A percentile compares a stretch with the other conserved stretches of the same genome.
Conservation (phyloP, 2,888 invertebrate genomes). For the Anoplius nigerrimus region DNA sequence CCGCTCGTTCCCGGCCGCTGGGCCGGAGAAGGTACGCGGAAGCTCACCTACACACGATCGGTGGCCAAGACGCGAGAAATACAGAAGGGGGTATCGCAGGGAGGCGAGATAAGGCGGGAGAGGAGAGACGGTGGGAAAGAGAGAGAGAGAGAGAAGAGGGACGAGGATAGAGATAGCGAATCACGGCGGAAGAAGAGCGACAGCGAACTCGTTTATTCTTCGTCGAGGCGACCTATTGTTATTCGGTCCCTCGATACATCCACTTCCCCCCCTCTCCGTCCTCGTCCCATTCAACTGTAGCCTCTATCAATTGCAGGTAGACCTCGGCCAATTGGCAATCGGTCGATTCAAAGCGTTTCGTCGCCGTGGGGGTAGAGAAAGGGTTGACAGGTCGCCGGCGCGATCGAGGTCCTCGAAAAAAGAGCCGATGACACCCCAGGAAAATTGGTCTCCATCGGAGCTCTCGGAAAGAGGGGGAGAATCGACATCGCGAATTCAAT, state of each 20-base stretch:
- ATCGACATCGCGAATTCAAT: conserved; percentile 21
- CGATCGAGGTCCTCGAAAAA: conserved; percentile 29
- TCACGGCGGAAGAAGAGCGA: conserved; percentile 33
- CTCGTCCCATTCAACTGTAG: conserved; percentile 49
- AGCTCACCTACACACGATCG: neutral
- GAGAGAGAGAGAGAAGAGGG: conserved; percentile 14
- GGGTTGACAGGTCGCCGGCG: neutral
- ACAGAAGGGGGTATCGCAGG: neutral
- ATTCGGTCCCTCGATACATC: conserved; percentile 45
- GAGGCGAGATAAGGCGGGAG: neutral
- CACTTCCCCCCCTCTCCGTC: conserved; percentile 22
- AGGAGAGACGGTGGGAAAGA: neutral
- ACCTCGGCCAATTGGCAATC: conserved; percentile 51
- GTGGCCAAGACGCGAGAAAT: too few species aligned
- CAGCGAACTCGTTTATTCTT: conserved; percentile 55
- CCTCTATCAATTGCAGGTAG: conserved; percentile 57
- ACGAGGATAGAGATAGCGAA: conserved; percentile 7
- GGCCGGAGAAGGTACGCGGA: conserved; percentile 21
- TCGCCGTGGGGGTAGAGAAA: conserved; percentile 21
- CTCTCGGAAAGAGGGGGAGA: neutral
- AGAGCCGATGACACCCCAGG: conserved; percentile 39
- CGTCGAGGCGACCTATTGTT: conserved; percentile 55
- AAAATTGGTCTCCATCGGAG: conserved; percentile 39
- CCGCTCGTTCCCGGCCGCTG: conserved; percentile 38
- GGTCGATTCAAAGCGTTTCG: conserved; percentile 31